These are phyloP conservation scores for Drosophila kambysellisi DNA, from an alignment of 2,888 invertebrate species.

Conservation along the genomic window DNA sequence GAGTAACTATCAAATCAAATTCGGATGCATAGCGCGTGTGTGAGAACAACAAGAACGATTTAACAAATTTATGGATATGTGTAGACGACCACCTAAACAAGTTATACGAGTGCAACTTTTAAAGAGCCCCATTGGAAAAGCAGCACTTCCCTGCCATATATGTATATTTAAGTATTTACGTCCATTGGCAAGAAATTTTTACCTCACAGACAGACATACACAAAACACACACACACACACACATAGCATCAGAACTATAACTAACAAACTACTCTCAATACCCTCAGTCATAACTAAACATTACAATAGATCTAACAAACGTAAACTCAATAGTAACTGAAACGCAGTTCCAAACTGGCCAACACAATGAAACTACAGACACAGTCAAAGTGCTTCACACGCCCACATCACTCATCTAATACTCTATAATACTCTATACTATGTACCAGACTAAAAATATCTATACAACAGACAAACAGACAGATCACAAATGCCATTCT, in stretches of 20 bases:
- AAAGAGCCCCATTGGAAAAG: constrained; percentile 38
- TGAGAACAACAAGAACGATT: constrained; percentile 5
- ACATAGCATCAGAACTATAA: constrained; percentile 32
- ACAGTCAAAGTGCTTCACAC: constrained; percentile 67
- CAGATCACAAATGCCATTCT: constrained; percentile 51
- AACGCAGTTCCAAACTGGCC: constrained; percentile 69
- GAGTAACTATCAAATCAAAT: constrained; percentile 30
- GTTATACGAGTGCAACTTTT: constrained; percentile 44
- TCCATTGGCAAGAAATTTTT: constrained; percentile 66
- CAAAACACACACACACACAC: constrained; percentile 21
- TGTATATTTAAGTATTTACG: constrained; percentile 55
- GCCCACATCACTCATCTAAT: constrained; percentile 32
- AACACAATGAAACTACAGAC: constrained; percentile 76
- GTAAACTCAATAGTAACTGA: constrained; percentile 77
- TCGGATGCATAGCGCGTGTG: constrained; percentile 70
- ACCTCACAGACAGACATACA: constrained; percentile 27
- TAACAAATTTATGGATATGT: constrained; percentile 25
- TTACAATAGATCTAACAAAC: constrained; percentile 62
- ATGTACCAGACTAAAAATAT: constrained; percentile 34
- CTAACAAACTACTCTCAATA: constrained; percentile 42
- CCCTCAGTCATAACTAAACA: constrained; percentile 49
- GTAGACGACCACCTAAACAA: constrained; percentile 45
- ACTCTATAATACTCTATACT: constrained; percentile 18
- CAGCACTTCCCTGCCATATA: constrained; percentile 51
- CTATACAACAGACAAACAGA: constrained; percentile 17